Evolutionary conservation across 1,140 invertebrate genomes (phyloP).

Genomic region (Coptotermes formosanus): DNA sequence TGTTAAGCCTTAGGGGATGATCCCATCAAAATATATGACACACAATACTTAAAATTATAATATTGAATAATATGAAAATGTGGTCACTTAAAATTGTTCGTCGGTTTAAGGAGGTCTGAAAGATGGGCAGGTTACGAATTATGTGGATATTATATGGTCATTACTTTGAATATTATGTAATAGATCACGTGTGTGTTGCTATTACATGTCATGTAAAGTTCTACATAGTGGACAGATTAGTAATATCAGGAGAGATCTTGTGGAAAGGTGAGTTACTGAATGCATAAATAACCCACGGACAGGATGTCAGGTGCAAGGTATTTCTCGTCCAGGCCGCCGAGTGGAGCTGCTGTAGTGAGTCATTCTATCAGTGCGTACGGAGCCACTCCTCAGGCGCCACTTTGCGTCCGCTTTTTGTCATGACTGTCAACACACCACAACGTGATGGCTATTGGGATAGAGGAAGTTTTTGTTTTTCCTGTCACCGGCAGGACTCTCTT

Average conservation of each 20-base stretch:
- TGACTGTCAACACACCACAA: neutral
- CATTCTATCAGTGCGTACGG: neutral
- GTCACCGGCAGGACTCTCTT: neutral
- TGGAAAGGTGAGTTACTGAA: neutral
- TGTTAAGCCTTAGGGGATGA: no score
- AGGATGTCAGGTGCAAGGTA: slow-evolving; percentile 9
- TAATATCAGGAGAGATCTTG: neutral
- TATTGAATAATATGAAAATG: no score
- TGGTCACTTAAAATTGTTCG: no score
- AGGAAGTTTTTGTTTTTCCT: neutral
- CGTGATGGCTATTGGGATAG: neutral
- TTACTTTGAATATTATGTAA: neutral
- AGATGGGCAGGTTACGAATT: no score
- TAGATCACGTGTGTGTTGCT: neutral
- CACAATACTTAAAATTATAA: no score
- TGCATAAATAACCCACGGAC: neutral
- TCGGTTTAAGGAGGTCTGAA: no score
- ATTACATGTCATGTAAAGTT: neutral
- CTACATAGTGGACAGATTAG: neutral
- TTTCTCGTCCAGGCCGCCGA: neutral
- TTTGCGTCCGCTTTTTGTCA: neutral
- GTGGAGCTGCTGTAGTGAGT: neutral
- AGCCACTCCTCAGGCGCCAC: slow-evolving; percentile 3
- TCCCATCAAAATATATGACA: no score
- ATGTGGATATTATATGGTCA: neutral